Base-by-base conservation (phyloP, 2,888 invertebrate species). In the Girardia tigrina region DNA sequence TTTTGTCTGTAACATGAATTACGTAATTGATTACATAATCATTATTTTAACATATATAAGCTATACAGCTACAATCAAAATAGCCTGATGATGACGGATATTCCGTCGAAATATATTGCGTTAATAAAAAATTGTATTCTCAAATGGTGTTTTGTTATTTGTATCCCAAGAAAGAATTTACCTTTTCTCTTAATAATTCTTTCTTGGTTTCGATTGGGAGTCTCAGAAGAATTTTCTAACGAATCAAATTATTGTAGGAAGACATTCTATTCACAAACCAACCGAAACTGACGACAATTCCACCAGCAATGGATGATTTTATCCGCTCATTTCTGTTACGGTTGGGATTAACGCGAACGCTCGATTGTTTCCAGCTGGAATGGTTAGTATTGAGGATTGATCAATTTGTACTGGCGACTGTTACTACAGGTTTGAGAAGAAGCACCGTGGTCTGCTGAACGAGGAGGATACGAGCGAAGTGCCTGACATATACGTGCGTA, bases 261-360 rank as follows among this genome's bases (percentile, higher is more conserved):
- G 56, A 56, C n/a, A 23, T n/a, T 6, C n/a, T 56, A 20, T 56
- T 56, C n/a, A 56, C n/a, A 20, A 56, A 56, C 23, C 56, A 23
- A 8, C 56, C 77, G 16, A 75, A 36, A 28, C 28, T 78, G 12
- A 78, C 70, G 0, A 76, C 76, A 29, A 78, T 80, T 26, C 82
- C 82, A 4, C 84, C 85, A 77, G 81, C 83, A 26, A 82, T 82
- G 0, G 84, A 84, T 80, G 84, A 84, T 78, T 84, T 83, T 81
- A 82, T 84, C 1, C 79, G 84, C 16, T 84, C 84, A 77, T 84
- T 84, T 77, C 80, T 84, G n/a, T 82, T 84, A 4, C 78, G 80
- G 72, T 83, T 84, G 82, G 81, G 81, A 26, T 80, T 84, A 82
- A 78, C 79, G 1, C 79, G 81, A 71, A 83, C 84, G 0, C 78